phyloP scores from a whole-genome alignment of 1,140 invertebrate species.

The Linepithema humile region DNA sequence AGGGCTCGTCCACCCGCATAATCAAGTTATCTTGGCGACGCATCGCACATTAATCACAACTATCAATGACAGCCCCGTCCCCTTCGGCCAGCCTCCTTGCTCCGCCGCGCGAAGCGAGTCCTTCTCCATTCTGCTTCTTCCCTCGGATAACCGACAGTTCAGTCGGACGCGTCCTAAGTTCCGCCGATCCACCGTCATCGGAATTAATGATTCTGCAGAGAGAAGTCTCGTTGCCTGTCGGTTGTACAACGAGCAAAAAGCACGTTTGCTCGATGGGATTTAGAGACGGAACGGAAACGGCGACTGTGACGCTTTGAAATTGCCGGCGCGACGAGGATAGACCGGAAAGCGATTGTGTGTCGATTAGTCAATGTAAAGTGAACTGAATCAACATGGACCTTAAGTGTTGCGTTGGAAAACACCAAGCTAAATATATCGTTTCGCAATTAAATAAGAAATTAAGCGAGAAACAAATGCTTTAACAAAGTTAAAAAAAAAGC shows the following conservation, averaged over 20 bases:
- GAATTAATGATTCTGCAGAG: conserved; percentile 73
- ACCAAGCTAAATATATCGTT: not conserved
- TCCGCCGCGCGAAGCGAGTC: conserved; percentile 36
- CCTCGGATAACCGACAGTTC: conserved; percentile 40
- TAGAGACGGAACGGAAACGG: conserved; percentile 9
- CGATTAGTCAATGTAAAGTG: conserved; percentile 1
- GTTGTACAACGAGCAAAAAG: conserved; percentile 13
- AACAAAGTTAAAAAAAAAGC: not conserved
- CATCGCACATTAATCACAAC: conserved; percentile 81
- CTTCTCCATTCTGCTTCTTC: conserved; percentile 27
- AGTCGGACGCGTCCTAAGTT: conserved; percentile 47
- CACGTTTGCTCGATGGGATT: conserved; percentile 10
- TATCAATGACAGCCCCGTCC: conserved; percentile 78
- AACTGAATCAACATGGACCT: not conserved
- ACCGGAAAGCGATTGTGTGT: not conserved
- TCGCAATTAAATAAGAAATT: not conserved
- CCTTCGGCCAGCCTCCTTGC: conserved; percentile 43
- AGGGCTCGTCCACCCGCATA: conserved; percentile 69
- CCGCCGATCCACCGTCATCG: conserved; percentile 66
- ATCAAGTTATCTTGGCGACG: conserved; percentile 77
- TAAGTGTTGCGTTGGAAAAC: not conserved
- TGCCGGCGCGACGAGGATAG: not conserved
- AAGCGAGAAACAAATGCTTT: not conserved
- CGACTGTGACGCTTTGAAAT: not conserved
- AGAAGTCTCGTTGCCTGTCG: conserved; percentile 50